phyloP scores from a whole-genome alignment of 2,888 invertebrate species.

The Mactromeris polynyma region DNA sequence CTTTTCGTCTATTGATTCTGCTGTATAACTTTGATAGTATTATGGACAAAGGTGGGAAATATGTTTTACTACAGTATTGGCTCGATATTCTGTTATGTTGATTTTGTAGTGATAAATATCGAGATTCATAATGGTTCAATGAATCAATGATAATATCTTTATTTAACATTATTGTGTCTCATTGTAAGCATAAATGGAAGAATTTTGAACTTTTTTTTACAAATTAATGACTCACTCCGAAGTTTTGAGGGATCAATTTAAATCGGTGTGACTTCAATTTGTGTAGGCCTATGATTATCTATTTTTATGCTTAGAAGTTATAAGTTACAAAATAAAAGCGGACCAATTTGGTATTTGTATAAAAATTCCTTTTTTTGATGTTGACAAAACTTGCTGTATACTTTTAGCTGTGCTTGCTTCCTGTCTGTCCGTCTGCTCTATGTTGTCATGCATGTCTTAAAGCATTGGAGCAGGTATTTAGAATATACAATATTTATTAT shows the following conservation, averaged over 20 bases:
- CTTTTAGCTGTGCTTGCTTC: too few species aligned
- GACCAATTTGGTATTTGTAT: too few species aligned
- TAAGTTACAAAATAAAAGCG: too few species aligned
- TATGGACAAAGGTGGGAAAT: slow-evolving; percentile 2
- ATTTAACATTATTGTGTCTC: not conserved
- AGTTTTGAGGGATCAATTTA: not conserved
- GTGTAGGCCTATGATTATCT: not conserved
- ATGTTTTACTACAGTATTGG: not conserved
- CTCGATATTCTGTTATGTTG: not conserved
- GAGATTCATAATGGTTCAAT: not conserved
- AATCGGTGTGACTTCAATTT: not conserved
- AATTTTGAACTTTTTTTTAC: not conserved
- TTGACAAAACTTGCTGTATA: too few species aligned
- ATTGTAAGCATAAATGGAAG: not conserved
- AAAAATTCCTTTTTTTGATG: too few species aligned
- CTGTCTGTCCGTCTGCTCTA: too few species aligned
- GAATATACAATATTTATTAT: too few species aligned
- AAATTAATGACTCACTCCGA: not conserved
- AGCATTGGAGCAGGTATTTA: too few species aligned
- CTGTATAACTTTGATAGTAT: not conserved
- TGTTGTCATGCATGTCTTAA: too few species aligned
- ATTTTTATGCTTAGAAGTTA: too few species aligned
- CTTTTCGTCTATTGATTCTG: not conserved
- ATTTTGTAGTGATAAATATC: not conserved
- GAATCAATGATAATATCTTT: not conserved